phyloP scores from a whole-genome alignment of 2,888 invertebrate species.

The Pammene fasciana region DNA sequence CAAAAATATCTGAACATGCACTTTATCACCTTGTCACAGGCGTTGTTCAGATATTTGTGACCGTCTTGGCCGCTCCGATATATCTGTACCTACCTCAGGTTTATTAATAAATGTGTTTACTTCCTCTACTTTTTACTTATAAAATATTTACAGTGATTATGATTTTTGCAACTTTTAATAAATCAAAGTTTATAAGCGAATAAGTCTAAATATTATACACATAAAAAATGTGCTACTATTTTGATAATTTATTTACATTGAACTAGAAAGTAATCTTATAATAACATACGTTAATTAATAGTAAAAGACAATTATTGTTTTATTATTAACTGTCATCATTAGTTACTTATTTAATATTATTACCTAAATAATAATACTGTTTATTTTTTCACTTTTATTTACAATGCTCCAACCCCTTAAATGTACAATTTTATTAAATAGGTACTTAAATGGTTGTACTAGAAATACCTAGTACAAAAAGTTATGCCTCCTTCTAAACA shows the following conservation, averaged over 20 bases:
- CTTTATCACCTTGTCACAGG: no score
- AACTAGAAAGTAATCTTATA: conserved; percentile 44
- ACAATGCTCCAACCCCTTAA: conserved; percentile 9
- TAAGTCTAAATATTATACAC: conserved; percentile 41
- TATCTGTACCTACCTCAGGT: not conserved
- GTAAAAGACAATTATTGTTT: conserved; percentile 50
- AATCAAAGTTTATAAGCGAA: conserved; percentile 29
- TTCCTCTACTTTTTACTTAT: conserved; percentile 1
- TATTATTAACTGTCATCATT: conserved; percentile 43
- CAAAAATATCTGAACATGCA: no score
- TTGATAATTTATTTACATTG: conserved; percentile 19
- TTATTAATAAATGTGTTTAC: conserved; percentile 3
- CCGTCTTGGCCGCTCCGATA: no score
- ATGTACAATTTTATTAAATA: conserved; percentile 16
- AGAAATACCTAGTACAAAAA: not conserved
- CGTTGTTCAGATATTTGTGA: no score
- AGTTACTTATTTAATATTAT: conserved; percentile 1
- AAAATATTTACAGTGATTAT: conserved; percentile 34
- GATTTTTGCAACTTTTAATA: conserved; percentile 24
- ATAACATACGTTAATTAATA: conserved; percentile 50
- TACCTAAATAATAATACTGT: conserved; percentile 31
- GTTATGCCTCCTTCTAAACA: no score
- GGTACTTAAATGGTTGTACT: not conserved
- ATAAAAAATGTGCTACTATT: conserved; percentile 6
- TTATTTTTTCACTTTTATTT: conserved; percentile 27